These are phyloP conservation scores for Ramphastos sulfuratus DNA, from an alignment of 2,113 vertebrate species.

Conservation along the genomic window DNA sequence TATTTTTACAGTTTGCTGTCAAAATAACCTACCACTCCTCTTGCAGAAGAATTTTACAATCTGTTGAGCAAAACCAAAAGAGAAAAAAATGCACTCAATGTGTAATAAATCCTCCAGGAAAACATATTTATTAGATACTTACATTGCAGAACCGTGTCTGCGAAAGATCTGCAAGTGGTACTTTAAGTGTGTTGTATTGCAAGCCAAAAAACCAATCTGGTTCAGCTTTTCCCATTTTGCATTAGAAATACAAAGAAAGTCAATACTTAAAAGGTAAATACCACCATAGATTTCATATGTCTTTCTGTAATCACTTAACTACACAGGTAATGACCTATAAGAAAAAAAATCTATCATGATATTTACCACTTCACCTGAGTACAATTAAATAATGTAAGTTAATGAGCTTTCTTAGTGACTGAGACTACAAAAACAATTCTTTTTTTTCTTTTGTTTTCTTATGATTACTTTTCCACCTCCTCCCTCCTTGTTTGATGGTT, in stretches of 20 bases:
- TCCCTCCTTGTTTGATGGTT: background rate
- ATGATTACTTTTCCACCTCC: background rate
- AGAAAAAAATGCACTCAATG: background rate
- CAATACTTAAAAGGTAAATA: constrained; percentile 52
- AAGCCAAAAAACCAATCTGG: background rate
- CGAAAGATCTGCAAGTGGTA: constrained; percentile 7
- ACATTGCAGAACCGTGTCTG: background rate
- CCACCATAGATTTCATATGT: constrained; percentile 13
- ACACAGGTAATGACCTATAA: constrained; percentile 44
- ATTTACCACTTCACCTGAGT: constrained; percentile 40
- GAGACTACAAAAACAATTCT: background rate
- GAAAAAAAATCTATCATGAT: constrained; percentile 50
- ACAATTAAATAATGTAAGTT: constrained; percentile 43
- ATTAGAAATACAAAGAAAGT: constrained; percentile 36
- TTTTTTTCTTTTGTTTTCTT: background rate
- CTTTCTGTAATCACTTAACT: constrained; percentile 44
- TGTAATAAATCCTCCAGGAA: background rate
- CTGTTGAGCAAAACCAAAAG: background rate
- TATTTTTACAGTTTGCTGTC: constrained; percentile 1
- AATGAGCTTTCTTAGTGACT: constrained; percentile 42
- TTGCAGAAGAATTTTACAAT: background rate
- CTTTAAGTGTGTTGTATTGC: background rate
- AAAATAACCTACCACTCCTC: background rate
- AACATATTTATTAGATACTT: constrained; percentile 21
- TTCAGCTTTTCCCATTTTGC: constrained; percentile 7